Evolutionary conservation across 2,113 vertebrate species (phyloP).

Genomic region (Megatriorchis doriae): DNA sequence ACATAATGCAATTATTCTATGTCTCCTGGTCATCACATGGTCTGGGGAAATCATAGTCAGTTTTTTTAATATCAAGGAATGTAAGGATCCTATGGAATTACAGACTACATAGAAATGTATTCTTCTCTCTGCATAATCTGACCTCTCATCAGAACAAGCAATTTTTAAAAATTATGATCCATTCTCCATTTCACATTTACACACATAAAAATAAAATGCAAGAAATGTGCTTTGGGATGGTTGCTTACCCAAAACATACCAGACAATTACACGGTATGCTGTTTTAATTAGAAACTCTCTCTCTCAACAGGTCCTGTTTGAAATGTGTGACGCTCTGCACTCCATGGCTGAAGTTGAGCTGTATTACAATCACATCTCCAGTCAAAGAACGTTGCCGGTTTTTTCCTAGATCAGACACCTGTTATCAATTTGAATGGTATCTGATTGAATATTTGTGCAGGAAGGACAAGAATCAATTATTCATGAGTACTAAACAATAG

Average conservation of each 20-base stretch:
- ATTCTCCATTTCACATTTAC: not conserved
- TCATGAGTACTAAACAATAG: conserved; percentile 70
- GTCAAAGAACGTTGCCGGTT: conserved; percentile 16
- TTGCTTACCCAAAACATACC: not conserved
- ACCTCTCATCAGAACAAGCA: not conserved
- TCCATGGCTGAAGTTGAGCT: not conserved
- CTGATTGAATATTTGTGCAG: conserved; percentile 69
- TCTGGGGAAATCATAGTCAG: not conserved
- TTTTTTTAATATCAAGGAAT: not conserved
- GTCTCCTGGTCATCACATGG: conserved; percentile 49
- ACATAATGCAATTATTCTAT: conserved; percentile 50
- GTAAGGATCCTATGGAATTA: not conserved
- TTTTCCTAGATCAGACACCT: conserved; percentile 52
- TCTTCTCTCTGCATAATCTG: not conserved
- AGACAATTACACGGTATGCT: not conserved
- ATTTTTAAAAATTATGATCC: not conserved
- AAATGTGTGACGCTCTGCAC: not conserved
- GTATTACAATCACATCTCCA: conserved; percentile 35
- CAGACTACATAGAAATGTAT: not conserved
- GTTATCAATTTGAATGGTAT: conserved; percentile 69
- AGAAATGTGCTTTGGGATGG: not conserved
- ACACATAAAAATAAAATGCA: not conserved
- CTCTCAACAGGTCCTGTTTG: not conserved
- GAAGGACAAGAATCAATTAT: conserved; percentile 71
- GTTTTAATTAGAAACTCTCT: not conserved